Evolutionary conservation across 2,797 vertebrate genomes (phyloP).

Genomic region (Chelmon rostratus): DNA sequence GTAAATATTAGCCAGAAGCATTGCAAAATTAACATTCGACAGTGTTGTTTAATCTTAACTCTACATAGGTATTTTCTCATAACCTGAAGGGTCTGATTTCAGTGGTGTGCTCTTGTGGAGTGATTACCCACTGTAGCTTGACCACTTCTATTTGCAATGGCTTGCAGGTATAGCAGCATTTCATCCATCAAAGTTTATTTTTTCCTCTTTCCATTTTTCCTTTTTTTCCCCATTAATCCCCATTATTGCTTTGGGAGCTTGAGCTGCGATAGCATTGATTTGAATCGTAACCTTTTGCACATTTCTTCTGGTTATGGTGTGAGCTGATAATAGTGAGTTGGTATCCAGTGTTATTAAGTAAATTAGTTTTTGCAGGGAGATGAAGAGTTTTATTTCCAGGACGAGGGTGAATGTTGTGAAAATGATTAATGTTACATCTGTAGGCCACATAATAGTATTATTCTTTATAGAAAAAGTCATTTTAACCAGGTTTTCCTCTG

Average conservation of each 20-base stretch:
- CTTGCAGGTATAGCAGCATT: conserved; percentile 55
- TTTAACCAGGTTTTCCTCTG: not conserved
- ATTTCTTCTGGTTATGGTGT: conserved; percentile 49
- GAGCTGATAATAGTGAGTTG: conserved; percentile 44
- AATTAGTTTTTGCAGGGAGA: conserved; percentile 14
- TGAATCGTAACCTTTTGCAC: conserved; percentile 59
- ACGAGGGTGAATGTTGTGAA: not conserved
- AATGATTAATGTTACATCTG: not conserved
- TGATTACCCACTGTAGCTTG: conserved; percentile 56
- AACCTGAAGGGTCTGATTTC: conserved; percentile 31
- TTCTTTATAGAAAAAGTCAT: conserved; percentile 11
- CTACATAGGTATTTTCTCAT: conserved; percentile 22
- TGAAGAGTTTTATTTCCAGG: conserved; percentile 19
- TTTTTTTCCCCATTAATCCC: conserved; percentile 46
- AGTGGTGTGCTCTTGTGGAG: conserved; percentile 36
- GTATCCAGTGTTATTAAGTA: conserved; percentile 22
- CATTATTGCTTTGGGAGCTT: conserved; percentile 74
- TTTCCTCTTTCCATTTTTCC: not conserved
- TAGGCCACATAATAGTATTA: not conserved
- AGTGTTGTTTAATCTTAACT: conserved; percentile 28
- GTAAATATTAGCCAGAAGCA: conserved; percentile 36
- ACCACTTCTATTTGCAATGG: conserved; percentile 47
- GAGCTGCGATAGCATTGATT: conserved; percentile 60
- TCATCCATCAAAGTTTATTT: conserved; percentile 55
- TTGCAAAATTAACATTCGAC: conserved; percentile 26